Percentiles rank a stretch among this genome's conserved stretches.
Evolutionary conservation across 2,113 vertebrate species (phyloP).

Genomic region (Gallinago undulata): DNA sequence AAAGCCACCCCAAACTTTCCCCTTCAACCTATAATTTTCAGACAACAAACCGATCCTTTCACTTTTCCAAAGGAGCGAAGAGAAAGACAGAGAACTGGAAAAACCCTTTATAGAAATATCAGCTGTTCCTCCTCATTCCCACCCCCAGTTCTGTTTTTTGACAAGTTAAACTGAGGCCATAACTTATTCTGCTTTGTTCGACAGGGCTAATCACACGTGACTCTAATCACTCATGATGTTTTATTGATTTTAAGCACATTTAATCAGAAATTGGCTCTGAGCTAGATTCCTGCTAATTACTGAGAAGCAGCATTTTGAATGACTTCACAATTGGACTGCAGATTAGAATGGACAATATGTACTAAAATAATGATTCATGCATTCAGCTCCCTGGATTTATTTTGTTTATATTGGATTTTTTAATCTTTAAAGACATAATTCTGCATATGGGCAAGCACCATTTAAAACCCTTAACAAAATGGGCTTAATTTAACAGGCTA

Average conservation of each 20-base stretch:
- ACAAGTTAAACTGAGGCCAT: conserved; percentile 72
- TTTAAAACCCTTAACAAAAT: conserved; percentile 66
- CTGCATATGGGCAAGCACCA: conserved; percentile 57
- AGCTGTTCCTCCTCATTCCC: conserved; percentile 63
- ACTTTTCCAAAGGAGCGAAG: conserved; percentile 17
- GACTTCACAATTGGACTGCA: conserved; percentile 75
- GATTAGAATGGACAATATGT: conserved; percentile 80
- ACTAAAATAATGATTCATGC: conserved; percentile 76
- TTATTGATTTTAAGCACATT: conserved; percentile 83
- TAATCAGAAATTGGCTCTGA: conserved; percentile 80
- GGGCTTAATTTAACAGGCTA: conserved; percentile 62
- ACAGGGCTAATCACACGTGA: conserved; percentile 76
- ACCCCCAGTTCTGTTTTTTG: conserved; percentile 67
- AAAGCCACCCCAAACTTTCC: conserved; percentile 47
- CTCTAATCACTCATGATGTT: conserved; percentile 79
- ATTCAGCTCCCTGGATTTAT: conserved; percentile 75
- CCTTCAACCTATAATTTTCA: conserved; percentile 60
- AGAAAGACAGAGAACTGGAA: conserved; percentile 60
- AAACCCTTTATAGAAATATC: conserved; percentile 65
- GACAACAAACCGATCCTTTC: conserved; percentile 47
- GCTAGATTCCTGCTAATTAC: conserved; percentile 81
- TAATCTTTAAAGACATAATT: conserved; percentile 77
- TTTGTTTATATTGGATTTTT: conserved; percentile 78
- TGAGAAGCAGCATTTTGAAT: conserved; percentile 75
- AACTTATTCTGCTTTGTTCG: conserved; percentile 75